These are phyloP conservation scores for Hylomyscus alleni DNA, from an alignment of 2,797 vertebrate species.

Conservation along the genomic window DNA sequence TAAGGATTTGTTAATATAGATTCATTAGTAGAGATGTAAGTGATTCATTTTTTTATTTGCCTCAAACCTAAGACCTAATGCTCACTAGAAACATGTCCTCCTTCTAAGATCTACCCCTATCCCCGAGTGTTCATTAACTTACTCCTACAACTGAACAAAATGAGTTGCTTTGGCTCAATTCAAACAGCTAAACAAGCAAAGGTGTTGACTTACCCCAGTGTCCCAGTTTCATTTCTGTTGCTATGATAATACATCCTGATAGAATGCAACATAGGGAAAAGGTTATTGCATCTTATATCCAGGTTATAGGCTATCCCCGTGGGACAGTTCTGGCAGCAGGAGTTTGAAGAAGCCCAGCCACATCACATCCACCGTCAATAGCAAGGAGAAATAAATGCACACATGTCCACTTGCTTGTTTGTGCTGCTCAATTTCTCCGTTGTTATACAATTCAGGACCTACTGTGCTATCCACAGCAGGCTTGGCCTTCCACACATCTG, in stretches of 20 bases:
- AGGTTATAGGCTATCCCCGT: background rate
- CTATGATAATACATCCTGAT: background rate
- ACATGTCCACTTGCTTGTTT: background rate
- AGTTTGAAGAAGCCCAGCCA: too few species aligned
- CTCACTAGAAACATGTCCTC: too few species aligned
- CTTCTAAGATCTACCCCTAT: background rate
- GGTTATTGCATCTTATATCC: background rate
- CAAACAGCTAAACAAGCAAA: background rate
- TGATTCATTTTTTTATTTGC: background rate
- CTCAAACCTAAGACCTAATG: background rate
- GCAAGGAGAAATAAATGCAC: background rate
- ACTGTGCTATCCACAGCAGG: background rate
- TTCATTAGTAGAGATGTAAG: background rate
- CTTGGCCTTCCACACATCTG: background rate
- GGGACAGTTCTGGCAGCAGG: too few species aligned
- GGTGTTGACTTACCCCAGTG: background rate
- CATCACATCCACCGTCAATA: background rate
- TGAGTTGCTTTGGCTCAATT: background rate
- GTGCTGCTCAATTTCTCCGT: background rate
- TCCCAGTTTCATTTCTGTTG: background rate
- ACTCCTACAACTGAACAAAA: background rate
- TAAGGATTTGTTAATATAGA: conserved; percentile 16
- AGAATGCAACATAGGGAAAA: background rate
- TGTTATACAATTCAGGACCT: background rate
- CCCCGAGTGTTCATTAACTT: background rate